Evolutionary conservation across 2,888 invertebrate genomes (phyloP), one percentile per base, ranked within the genome.

Genomic region (Heliconius hortense): DNA sequence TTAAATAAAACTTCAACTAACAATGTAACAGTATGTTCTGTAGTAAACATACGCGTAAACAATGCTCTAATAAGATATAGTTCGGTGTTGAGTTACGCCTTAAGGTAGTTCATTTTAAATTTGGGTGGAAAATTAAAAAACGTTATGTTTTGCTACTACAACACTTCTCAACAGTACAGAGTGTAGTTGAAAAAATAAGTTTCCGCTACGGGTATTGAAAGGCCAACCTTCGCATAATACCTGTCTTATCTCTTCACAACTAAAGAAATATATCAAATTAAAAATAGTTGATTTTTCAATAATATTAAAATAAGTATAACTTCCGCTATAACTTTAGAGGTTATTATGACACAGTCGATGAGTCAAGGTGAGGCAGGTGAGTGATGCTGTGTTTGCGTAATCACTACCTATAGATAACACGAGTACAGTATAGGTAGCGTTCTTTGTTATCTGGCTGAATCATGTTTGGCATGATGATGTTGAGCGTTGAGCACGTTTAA

Each of bases 311-410:
- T 53, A 31, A 66, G 26, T 39, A 66, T 39, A 39, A 79, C 62
- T 79, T 77, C 62, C 59, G 13, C 78, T 64, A 28, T 31, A 11
- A 0, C n/a, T 35, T 78, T 79, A 72, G 78, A 81, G 78, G 79
- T 79, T 76, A 77, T 69, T 66, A 76, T 81, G 82, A 81, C 80
- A 81, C 79, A 73, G 76, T 73, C 80, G 80, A 79, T 84, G 86
- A 87, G 83, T 88, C 88, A 88, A 87, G 87, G 87, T 84, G 85
- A 84, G 77, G 77, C 83, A 82, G 82, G 84, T 82, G 83, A 78
- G 72, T n/a, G 73, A 72, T 53, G 35, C 73, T 66, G 53, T 70
- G 53, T 80, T 77, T 78, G 72, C 75, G 79, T 75, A 53, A 69
- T 56, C 31, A 24, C 13, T 18, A n/a, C 53, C 69, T 56, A 69